Evolutionary conservation across 1,140 invertebrate species (phyloP), one percentile per base, ranked within the genome.

Genomic region (Rhopalosiphum padi): DNA sequence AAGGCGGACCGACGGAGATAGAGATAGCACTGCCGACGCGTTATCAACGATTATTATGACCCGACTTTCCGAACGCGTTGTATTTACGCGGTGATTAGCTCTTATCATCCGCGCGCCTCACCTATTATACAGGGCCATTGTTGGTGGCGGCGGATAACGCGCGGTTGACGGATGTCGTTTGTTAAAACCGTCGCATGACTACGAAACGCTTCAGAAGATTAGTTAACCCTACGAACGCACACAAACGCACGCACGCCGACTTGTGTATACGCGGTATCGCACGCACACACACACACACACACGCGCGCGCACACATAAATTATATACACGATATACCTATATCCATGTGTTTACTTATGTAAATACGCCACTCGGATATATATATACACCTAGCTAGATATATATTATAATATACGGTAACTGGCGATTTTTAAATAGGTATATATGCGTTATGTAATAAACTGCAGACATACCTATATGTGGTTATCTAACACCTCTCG

Each of bases 51-150:
- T 91, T 82, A 51, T 53, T 37, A 68, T 35, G 68, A 91, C 43
- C 90, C 90, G 90, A 90, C 88, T 89, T 89, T 41, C 88, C 46
- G 46, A 91, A 91, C 46, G 90, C 90, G 90, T 91, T 37, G 90
- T 91, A 91, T 91, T 91, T 91, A 91, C 90, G 90, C 90, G 90
- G 68, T 91, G 90, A 91, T 91, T 91, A 91, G 90, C 46, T 91
- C 90, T 91, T 91, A 91, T 91, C 90, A 37, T 91, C 90, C 41
- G 37, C 41, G 41, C 68, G 90, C 90, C 90, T 91, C 90, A 91
- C 90, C 90, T 91, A 90, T 68, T 30, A 35, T 37, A 30, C 22
- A 82, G 41, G 90, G 25, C 90, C 37, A n/a, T 91, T 91, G 90
- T 91, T 48, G 90, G 90, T 35, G 55, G 60, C 55, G 77, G 43